Percentiles rank a stretch among this genome's conserved stretches.
Conservation (phyloP, 2,888 invertebrate genomes). For the Polydrusus pterygomalis region DNA sequence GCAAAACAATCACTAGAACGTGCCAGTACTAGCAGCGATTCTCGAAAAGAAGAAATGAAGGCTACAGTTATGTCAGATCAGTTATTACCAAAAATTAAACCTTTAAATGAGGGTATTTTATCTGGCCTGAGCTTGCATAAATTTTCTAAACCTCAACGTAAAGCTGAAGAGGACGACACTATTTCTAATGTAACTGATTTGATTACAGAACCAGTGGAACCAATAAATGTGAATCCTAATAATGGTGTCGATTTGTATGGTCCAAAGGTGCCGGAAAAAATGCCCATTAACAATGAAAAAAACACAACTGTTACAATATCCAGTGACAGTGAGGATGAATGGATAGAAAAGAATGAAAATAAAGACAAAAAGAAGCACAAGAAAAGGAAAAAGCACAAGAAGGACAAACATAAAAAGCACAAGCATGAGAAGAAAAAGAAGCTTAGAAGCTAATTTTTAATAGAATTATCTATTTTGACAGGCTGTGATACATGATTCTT, state of each 20-base stretch:
- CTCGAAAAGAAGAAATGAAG: slow-evolving; percentile 63
- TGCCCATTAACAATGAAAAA: slow-evolving; percentile 24
- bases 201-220: slow-evolving; percentile 13
- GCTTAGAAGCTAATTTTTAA: background rate
- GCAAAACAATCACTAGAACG: slow-evolving; percentile 51
- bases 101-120: slow-evolving; percentile 68
- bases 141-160: slow-evolving; percentile 57
- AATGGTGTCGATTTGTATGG: slow-evolving; percentile 58
- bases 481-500: slow-evolving; percentile 9
- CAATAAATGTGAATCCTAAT: slow-evolving; percentile 26
- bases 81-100: slow-evolving; percentile 68
- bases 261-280: slow-evolving; percentile 60
- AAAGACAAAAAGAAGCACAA: slow-evolving; percentile 60
- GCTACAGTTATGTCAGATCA: slow-evolving; percentile 65
- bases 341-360: slow-evolving; percentile 63
- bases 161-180: background rate
- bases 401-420: slow-evolving; percentile 72
- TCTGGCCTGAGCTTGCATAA: slow-evolving; percentile 64
- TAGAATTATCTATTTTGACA: background rate
- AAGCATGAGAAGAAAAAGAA: slow-evolving; percentile 59
- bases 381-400: slow-evolving; percentile 70
- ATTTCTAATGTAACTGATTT: background rate
- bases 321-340: slow-evolving; percentile 62
- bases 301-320: slow-evolving; percentile 38
- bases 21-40: slow-evolving; percentile 34